phyloP scores from a whole-genome alignment of 2,113 vertebrate genomes.

The Misgurnus anguillicaudatus region DNA sequence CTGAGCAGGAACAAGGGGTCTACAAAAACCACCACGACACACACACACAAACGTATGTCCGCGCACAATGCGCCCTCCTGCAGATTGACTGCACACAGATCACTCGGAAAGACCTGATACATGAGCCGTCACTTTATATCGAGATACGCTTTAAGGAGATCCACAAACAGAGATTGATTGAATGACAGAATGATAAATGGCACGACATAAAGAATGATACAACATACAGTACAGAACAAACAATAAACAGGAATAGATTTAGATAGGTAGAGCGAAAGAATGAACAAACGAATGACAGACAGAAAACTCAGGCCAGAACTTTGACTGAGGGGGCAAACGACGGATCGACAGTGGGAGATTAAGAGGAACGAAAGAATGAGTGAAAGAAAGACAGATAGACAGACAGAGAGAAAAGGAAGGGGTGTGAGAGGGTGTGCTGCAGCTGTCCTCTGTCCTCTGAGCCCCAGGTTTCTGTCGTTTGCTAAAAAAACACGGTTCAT shows the following conservation, averaged over 20 bases:
- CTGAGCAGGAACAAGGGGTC: slow-evolving; percentile 70
- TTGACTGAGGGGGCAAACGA: slow-evolving; percentile 37
- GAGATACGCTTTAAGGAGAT: slow-evolving; percentile 55
- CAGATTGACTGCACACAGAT: slow-evolving; percentile 53
- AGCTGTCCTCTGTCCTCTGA: slow-evolving; percentile 93
- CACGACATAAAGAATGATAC: background rate
- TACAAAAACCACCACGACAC: slow-evolving; percentile 72
- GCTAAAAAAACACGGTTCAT: slow-evolving; percentile 98
- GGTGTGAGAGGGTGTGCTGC: slow-evolving; percentile 71
- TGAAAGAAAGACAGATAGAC: slow-evolving; percentile 48
- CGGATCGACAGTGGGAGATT: slow-evolving; percentile 53
- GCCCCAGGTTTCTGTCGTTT: slow-evolving; percentile 98
- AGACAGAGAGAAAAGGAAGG: slow-evolving; percentile 47
- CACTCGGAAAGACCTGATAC: slow-evolving; percentile 94
- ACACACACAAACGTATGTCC: slow-evolving; percentile 63
- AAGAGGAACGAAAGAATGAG: slow-evolving; percentile 48
- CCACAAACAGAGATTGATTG: background rate
- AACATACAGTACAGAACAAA: background rate
- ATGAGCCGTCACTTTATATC: slow-evolving; percentile 85
- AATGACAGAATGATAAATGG: background rate
- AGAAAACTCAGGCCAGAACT: slow-evolving; percentile 27
- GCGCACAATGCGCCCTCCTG: slow-evolving; percentile 65
- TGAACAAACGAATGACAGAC: slow-evolving; percentile 27
- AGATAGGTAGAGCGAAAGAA: background rate
- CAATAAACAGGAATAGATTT: too few species aligned